Evolutionary conservation across 2,113 vertebrate species (phyloP).

Genomic region (Phodopus roborovskii): DNA sequence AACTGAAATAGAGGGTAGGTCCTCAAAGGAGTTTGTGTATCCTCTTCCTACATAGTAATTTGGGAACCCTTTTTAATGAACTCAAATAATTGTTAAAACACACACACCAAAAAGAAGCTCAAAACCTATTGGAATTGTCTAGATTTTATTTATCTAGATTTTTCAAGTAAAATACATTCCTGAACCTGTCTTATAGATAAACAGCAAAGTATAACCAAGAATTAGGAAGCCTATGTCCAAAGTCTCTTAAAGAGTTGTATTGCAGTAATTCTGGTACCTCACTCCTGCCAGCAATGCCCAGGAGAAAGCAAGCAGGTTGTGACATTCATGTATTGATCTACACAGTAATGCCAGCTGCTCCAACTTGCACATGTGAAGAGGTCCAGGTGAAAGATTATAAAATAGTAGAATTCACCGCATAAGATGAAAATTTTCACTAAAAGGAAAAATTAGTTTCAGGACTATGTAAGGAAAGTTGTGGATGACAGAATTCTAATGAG

Average conservation of each 20-base stretch:
- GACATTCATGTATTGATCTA: neutral
- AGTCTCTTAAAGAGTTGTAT: neutral
- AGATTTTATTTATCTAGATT: constrained; percentile 2
- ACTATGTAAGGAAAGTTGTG: neutral
- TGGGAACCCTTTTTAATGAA: neutral
- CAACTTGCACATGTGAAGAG: neutral
- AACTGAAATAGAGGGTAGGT: neutral
- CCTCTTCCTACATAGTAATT: neutral
- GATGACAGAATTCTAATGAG: constrained; percentile 61
- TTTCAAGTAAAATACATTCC: neutral
- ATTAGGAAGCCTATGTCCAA: neutral
- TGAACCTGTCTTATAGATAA: neutral
- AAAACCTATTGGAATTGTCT: neutral
- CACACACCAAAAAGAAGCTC: neutral
- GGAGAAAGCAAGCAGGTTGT: neutral
- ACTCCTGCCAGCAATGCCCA: neutral
- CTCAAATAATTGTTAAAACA: neutral
- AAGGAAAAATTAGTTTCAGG: neutral
- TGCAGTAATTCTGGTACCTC: neutral
- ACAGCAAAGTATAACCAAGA: neutral
- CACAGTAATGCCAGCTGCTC: neutral
- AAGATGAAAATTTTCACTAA: neutral
- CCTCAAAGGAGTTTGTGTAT: neutral
- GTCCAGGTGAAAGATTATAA: neutral
- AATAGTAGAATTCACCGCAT: neutral